Percentiles rank a stretch among this genome's conserved stretches.
These are phyloP conservation scores for Chrysemys picta DNA, from an alignment of 2,113 vertebrate genomes.

Conservation along the genomic window DNA sequence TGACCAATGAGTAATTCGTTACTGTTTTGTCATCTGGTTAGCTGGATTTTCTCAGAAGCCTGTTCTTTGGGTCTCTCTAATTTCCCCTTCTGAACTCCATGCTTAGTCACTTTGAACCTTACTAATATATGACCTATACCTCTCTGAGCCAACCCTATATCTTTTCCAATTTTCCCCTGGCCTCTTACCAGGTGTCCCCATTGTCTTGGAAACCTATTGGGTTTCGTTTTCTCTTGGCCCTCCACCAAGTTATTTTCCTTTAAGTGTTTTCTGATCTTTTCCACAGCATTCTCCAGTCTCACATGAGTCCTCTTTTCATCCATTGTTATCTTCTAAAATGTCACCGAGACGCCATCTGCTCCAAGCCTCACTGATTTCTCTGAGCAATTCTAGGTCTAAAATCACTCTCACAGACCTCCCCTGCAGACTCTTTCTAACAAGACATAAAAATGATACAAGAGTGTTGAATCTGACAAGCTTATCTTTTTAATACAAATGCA, in stretches of 20 bases:
- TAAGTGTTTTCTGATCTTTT: not conserved
- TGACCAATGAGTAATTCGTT: not conserved
- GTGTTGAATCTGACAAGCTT: not conserved
- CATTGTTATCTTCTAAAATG: conserved; percentile 19
- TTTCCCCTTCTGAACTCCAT: not conserved
- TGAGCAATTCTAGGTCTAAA: conserved; percentile 15
- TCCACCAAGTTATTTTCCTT: not conserved
- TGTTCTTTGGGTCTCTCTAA: not conserved
- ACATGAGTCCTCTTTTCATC: not conserved
- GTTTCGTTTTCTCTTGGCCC: not conserved
- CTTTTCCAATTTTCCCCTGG: not conserved
- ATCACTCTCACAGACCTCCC: not conserved
- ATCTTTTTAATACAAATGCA: conserved; percentile 27
- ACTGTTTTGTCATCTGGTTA: not conserved
- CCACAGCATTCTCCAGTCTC: not conserved
- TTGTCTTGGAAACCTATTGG: rapidly evolving
- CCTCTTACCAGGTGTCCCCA: not conserved
- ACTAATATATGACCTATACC: not conserved
- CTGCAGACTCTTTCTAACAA: not conserved
- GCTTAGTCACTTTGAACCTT: not conserved
- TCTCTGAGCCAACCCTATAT: not conserved
- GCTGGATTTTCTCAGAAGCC: not conserved
- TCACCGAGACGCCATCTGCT: conserved; percentile 14
- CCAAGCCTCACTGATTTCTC: not conserved
- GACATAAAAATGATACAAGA: conserved; percentile 5